phyloP scores from a whole-genome alignment of 2,888 invertebrate genomes.

The Athripsodes cinereus region DNA sequence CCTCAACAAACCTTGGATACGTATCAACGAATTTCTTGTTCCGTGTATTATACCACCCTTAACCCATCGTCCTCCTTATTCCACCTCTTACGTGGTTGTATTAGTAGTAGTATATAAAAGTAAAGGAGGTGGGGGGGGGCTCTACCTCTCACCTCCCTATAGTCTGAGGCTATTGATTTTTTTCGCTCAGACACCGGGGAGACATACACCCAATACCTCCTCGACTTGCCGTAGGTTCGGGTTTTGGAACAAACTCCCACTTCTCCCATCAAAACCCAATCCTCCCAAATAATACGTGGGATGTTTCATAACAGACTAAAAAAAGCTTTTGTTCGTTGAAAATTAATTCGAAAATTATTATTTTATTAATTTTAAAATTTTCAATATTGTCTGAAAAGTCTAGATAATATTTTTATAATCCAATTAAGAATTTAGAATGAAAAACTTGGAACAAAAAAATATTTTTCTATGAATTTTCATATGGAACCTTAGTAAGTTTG shows the following conservation, averaged over 20 bases:
- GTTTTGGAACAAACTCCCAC: conserved; percentile 6
- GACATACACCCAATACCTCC: conserved; percentile 8
- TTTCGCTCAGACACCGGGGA: conserved; percentile 25
- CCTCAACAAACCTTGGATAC: too few species aligned
- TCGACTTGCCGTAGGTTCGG: conserved; percentile 22
- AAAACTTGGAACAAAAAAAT: too few species aligned
- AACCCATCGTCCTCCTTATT: neutral
- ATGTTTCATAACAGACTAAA: neutral
- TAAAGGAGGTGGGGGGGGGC: too few species aligned
- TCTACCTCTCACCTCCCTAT: conserved; percentile 12
- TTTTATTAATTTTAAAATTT: too few species aligned
- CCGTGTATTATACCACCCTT: neutral
- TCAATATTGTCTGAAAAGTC: too few species aligned
- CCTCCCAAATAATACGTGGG: neutral
- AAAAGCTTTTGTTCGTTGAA: neutral
- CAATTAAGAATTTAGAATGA: too few species aligned
- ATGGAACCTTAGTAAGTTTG: too few species aligned
- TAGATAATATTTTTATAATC: too few species aligned
- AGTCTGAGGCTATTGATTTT: conserved; percentile 27
- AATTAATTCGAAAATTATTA: neutral
- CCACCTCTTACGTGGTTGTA: neutral
- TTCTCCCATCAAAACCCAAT: too few species aligned
- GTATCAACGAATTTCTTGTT: neutral
- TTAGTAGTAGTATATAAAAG: neutral
- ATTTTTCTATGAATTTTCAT: too few species aligned